phyloP scores from a whole-genome alignment of 2,113 vertebrate species.

The Bungarus multicinctus region DNA sequence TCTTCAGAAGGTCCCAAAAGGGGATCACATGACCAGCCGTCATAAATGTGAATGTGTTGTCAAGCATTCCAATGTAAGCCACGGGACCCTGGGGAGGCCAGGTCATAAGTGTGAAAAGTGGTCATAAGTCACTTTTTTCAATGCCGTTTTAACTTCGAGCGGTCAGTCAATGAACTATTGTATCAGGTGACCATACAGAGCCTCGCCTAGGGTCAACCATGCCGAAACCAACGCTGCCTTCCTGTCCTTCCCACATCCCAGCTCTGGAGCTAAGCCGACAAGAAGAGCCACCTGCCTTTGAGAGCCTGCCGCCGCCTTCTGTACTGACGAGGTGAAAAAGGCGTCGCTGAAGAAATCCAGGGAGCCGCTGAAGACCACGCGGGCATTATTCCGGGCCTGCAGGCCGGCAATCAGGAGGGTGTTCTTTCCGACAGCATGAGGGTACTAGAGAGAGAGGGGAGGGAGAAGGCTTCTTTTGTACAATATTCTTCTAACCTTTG shows the following conservation, averaged over 20 bases:
- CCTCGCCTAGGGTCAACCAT: background rate
- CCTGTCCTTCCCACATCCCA: background rate
- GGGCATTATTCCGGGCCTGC: conserved; percentile 95
- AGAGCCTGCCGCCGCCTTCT: conserved; percentile 86
- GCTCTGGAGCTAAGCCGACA: background rate
- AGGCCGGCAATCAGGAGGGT: conserved; percentile 94
- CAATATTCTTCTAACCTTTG: too few relatives aligned
- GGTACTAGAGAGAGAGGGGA: conserved; percentile 74
- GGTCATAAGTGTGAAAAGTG: too few relatives aligned
- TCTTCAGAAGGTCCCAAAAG: too few relatives aligned
- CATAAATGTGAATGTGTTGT: too few relatives aligned
- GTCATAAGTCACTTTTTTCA: too few relatives aligned
- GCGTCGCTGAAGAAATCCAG: conserved; percentile 95
- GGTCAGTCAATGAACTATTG: too few relatives aligned
- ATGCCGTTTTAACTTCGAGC: too few relatives aligned
- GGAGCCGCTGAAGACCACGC: conserved; percentile 94
- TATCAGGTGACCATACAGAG: background rate
- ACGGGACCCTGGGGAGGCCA: too few relatives aligned
- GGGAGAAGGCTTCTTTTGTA: background rate
- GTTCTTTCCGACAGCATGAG: conserved; percentile 95
- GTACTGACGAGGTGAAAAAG: conserved; percentile 91
- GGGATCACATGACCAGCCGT: too few relatives aligned
- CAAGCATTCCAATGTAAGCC: too few relatives aligned
- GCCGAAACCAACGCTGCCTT: background rate
- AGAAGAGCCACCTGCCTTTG: conserved; percentile 71